A percentile compares a stretch with the other conserved stretches of the same genome.
Evolutionary conservation across 2,888 invertebrate species (phyloP).

Genomic region (Meta bourneti): DNA sequence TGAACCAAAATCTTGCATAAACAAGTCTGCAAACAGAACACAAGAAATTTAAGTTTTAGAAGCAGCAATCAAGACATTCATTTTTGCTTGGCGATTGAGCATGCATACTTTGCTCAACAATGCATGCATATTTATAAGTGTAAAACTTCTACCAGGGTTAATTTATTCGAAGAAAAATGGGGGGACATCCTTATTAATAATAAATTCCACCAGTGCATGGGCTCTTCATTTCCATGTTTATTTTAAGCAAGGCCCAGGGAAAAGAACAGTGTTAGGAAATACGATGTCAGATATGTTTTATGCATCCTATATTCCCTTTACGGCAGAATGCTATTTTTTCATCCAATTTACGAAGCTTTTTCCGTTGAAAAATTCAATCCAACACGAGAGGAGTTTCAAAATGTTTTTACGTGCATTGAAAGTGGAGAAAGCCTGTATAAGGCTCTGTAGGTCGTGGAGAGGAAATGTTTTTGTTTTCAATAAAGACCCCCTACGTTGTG

Average conservation of each 20-base stretch:
- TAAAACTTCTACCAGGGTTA: neutral
- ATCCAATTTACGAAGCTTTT: slow-evolving; percentile 41
- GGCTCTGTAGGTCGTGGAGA: neutral
- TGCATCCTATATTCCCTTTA: slow-evolving; percentile 37
- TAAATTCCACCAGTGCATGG: slow-evolving; percentile 5
- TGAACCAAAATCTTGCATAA: too few species aligned
- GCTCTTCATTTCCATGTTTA: neutral
- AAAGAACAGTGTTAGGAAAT: slow-evolving; percentile 12
- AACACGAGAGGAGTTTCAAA: slow-evolving; percentile 39
- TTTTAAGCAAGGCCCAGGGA: neutral
- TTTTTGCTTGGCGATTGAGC: too few species aligned
- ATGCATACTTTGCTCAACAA: too few species aligned
- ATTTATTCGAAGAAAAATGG: slow-evolving; percentile 19
- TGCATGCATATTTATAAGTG: slow-evolving; percentile 17
- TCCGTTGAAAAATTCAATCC: slow-evolving; percentile 50
- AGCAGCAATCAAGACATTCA: too few species aligned
- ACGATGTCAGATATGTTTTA: slow-evolving; percentile 37
- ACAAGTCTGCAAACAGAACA: too few species aligned
- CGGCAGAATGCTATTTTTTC: slow-evolving; percentile 41
- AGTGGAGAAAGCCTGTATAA: neutral
- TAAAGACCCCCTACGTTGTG: neutral
- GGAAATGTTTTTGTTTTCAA: slow-evolving; percentile 15
- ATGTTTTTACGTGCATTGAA: slow-evolving; percentile 31
- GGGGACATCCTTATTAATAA: slow-evolving; percentile 33
- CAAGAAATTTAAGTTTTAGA: too few species aligned